These are phyloP conservation scores for Ormia ochracea DNA, from an alignment of 2,888 invertebrate genomes.

Conservation along the genomic window DNA sequence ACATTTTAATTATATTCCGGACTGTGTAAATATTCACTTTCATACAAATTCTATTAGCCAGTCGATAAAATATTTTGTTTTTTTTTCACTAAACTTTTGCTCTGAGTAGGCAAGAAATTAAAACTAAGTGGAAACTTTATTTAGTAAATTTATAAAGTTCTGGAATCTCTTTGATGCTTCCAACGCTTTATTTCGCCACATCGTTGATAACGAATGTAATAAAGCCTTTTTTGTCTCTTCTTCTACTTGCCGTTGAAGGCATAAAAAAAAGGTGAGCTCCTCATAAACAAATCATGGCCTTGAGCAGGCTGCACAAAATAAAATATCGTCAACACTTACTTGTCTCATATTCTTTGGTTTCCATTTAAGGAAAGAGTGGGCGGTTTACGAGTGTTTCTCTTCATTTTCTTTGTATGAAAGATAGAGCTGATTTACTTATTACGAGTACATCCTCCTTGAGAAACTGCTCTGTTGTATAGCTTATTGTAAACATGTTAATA, in stretches of 20 bases:
- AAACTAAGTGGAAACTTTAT: too few relatives aligned
- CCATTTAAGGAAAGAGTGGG: too few relatives aligned
- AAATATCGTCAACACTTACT: background rate
- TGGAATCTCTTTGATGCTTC: too few relatives aligned
- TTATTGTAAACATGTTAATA: constrained; percentile 43
- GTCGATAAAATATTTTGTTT: too few relatives aligned
- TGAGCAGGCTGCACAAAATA: background rate
- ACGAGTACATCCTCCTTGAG: background rate
- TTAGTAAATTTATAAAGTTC: too few relatives aligned
- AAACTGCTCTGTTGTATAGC: constrained; percentile 22
- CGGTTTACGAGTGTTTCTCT: background rate
- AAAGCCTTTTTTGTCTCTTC: constrained; percentile 6
- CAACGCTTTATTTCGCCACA: too few relatives aligned
- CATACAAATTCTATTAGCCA: too few relatives aligned
- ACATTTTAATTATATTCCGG: too few relatives aligned
- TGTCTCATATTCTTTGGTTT: background rate
- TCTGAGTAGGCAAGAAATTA: too few relatives aligned
- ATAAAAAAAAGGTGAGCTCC: constrained; percentile 25
- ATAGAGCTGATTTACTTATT: constrained; percentile 4
- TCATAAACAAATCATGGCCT: constrained; percentile 55
- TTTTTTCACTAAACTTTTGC: too few relatives aligned
- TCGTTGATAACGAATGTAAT: too few relatives aligned
- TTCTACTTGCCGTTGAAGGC: background rate
- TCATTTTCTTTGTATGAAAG: background rate
- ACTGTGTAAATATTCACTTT: too few relatives aligned